These are phyloP conservation scores for Mobula birostris DNA, from an alignment of 2,113 vertebrate genomes.

Conservation along the genomic window DNA sequence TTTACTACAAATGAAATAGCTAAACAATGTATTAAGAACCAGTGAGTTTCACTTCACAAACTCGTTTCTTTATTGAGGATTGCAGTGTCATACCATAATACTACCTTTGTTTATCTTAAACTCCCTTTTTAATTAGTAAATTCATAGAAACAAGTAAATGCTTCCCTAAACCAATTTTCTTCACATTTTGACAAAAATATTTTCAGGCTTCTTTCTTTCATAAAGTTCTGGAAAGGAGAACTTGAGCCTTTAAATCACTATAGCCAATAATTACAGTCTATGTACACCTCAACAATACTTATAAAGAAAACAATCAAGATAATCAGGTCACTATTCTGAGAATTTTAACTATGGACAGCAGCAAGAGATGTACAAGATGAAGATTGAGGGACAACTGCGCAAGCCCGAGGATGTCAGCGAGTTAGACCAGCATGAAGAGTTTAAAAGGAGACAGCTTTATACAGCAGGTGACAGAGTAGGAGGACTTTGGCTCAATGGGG, in stretches of 20 bases:
- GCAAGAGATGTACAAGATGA: neutral
- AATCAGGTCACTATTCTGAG: neutral
- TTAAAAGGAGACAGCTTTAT: too few species aligned
- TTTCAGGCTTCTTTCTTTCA: neutral
- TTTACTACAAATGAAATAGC: too few species aligned
- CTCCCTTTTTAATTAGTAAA: neutral
- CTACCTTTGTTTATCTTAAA: neutral
- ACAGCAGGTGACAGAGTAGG: too few species aligned
- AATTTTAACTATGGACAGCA: neutral
- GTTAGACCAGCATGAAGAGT: too few species aligned
- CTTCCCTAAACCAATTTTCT: neutral
- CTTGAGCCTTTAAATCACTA: neutral
- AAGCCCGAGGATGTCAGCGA: too few species aligned
- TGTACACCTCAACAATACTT: neutral
- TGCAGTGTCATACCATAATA: neutral
- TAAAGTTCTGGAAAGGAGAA: neutral
- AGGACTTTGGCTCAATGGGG: too few species aligned
- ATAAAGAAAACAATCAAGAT: neutral
- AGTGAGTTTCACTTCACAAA: too few species aligned
- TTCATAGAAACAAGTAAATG: constrained; percentile 8
- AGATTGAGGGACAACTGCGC: neutral
- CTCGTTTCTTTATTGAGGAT: neutral
- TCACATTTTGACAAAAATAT: neutral
- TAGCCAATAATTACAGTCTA: neutral
- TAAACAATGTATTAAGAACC: too few species aligned